Evolutionary conservation across 2,113 vertebrate genomes (phyloP).

Genomic region (cattle (Bos taurus)): DNA sequence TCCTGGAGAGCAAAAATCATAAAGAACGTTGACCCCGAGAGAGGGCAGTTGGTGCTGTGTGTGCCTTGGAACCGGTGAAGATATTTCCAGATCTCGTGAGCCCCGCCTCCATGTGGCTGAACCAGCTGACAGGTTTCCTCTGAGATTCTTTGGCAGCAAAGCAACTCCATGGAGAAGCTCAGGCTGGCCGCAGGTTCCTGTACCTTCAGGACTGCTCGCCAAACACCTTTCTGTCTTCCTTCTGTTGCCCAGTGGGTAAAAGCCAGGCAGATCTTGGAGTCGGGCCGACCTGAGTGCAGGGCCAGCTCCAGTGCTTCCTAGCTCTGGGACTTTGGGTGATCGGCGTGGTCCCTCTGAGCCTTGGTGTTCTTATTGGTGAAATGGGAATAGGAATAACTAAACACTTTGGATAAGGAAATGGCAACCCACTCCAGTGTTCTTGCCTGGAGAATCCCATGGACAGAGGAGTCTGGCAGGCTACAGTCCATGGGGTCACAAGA

Average conservation of each 20-base stretch:
- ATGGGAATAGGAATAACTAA: background rate
- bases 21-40: conserved; percentile 32
- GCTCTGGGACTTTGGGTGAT: too few species aligned
- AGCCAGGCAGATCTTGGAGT: background rate
- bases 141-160: background rate
- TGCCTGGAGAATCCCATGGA: background rate
- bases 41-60: conserved; percentile 23
- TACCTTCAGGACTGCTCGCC: background rate
- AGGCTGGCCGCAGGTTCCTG: background rate
- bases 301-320: background rate
- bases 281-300: background rate
- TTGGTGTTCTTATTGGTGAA: background rate
- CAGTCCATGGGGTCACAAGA: background rate
- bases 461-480: background rate
- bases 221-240: background rate
- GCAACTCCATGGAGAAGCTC: background rate
- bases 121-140: background rate
- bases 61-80: conserved; percentile 10
- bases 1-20: conserved; percentile 61
- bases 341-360: background rate
- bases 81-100: conserved; percentile 3
- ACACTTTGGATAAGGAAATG: background rate
- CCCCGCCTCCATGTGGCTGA: background rate
- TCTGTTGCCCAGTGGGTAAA: background rate
- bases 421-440: background rate